These are phyloP conservation scores for Nymphicus hollandicus DNA, from an alignment of 2,113 vertebrate genomes.

Conservation along the genomic window DNA sequence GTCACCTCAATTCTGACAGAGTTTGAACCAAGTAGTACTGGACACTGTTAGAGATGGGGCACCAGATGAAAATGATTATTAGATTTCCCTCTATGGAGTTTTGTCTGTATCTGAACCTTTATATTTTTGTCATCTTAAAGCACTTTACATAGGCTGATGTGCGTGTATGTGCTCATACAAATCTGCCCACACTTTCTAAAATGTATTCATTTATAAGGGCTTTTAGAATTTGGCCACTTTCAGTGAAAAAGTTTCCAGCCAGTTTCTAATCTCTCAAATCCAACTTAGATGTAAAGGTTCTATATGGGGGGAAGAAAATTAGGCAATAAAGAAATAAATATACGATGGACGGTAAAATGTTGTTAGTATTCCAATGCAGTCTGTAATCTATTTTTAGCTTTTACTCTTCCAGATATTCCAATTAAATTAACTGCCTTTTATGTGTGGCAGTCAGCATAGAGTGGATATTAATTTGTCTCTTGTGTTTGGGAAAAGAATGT, in stretches of 20 bases:
- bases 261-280: neutral
- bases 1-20: neutral
- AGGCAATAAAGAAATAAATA: constrained; percentile 33
- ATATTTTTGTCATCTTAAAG: neutral
- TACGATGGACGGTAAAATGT: neutral
- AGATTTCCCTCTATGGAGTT: neutral
- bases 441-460: neutral
- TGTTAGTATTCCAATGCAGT: constrained; percentile 8
- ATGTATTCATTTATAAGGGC: neutral
- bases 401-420: constrained; percentile 13
- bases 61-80: neutral
- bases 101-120: neutral
- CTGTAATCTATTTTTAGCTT: neutral
- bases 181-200: neutral
- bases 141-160: neutral
- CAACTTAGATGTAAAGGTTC: neutral
- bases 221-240: neutral
- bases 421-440: constrained; percentile 39
- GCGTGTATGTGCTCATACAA: neutral
- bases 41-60: too few relatives aligned
- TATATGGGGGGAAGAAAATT: neutral
- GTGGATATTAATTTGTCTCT: constrained; percentile 45
- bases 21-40: neutral
- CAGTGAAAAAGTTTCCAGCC: neutral
- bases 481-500: constrained; percentile 15